Evolutionary conservation across 1,140 invertebrate genomes (phyloP).

Genomic region (Teleopsis dalmanni): DNA sequence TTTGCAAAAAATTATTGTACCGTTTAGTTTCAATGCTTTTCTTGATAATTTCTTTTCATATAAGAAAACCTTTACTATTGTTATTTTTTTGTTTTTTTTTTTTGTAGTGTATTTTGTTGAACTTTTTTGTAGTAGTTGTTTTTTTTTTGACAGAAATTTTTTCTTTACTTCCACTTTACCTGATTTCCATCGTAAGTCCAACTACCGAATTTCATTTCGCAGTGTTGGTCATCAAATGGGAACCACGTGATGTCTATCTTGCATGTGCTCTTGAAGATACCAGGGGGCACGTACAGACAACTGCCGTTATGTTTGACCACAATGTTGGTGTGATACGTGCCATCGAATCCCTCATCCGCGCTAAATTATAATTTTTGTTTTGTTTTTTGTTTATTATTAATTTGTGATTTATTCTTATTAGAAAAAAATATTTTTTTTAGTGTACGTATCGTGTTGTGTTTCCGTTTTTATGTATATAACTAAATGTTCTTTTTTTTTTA

Average conservation of each 20-base stretch:
- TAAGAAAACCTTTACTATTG: not conserved
- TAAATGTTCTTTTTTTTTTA: too few species aligned
- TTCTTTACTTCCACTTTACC: conserved; percentile 54
- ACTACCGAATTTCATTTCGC: conserved; percentile 92
- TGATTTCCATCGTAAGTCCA: conserved; percentile 91
- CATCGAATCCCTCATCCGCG: conserved; percentile 97
- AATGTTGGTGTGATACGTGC: conserved; percentile 95
- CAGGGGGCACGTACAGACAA: conserved; percentile 92
- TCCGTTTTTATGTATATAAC: too few species aligned
- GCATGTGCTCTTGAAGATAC: conserved; percentile 98
- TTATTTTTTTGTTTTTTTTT: too few species aligned
- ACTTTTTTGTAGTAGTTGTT: too few species aligned
- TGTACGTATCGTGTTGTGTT: too few species aligned
- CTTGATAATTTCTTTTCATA: too few species aligned
- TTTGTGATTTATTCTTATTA: too few species aligned
- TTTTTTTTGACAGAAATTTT: too few species aligned
- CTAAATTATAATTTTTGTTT: conserved; percentile 53
- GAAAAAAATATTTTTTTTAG: too few species aligned
- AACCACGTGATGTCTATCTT: conserved; percentile 99
- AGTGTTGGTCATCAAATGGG: conserved; percentile 97
- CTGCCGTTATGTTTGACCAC: conserved; percentile 91
- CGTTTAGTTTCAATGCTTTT: too few species aligned
- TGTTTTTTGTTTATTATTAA: conserved; percentile 13
- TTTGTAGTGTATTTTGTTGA: too few species aligned
- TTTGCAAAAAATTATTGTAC: too few species aligned